Evolutionary conservation across 2,113 vertebrate genomes (phyloP).

Genomic region (Nibea albiflora): DNA sequence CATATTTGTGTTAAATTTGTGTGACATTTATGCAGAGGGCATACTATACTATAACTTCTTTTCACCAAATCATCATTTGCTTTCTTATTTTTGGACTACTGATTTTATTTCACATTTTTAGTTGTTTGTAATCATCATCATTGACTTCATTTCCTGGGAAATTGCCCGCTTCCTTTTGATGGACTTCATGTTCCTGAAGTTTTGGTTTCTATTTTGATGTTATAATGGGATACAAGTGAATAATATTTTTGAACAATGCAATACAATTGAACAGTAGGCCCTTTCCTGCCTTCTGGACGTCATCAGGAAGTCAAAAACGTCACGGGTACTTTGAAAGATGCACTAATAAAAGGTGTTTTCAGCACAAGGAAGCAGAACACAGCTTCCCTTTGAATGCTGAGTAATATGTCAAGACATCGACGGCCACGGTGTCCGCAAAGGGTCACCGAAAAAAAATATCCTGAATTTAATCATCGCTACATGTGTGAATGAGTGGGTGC

Average conservation of each 20-base stretch:
- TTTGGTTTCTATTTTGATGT: conserved; percentile 21
- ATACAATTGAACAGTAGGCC: background rate
- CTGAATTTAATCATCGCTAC: conserved; percentile 4
- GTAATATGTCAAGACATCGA: conserved; percentile 24
- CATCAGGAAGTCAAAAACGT: conserved; percentile 52
- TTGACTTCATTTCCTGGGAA: conserved; percentile 5
- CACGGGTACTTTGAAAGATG: conserved; percentile 32
- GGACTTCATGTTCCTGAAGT: background rate
- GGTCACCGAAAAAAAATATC: background rate
- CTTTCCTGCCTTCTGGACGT: conserved; percentile 32
- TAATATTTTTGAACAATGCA: conserved; percentile 30
- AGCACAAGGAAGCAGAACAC: background rate
- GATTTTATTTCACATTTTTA: background rate
- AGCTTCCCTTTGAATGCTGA: conserved; percentile 43
- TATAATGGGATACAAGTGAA: conserved; percentile 6
- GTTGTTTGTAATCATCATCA: background rate
- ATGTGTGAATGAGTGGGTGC: background rate
- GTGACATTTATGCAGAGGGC: background rate
- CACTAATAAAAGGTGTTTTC: conserved; percentile 42
- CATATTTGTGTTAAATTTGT: background rate
- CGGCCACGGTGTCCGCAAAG: background rate
- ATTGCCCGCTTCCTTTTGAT: background rate
- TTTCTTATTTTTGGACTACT: no score
- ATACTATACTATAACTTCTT: background rate
- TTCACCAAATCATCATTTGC: background rate